Conservation (phyloP, 64 coral and sea anemone genomes). For the Montipora cactus region DNA sequence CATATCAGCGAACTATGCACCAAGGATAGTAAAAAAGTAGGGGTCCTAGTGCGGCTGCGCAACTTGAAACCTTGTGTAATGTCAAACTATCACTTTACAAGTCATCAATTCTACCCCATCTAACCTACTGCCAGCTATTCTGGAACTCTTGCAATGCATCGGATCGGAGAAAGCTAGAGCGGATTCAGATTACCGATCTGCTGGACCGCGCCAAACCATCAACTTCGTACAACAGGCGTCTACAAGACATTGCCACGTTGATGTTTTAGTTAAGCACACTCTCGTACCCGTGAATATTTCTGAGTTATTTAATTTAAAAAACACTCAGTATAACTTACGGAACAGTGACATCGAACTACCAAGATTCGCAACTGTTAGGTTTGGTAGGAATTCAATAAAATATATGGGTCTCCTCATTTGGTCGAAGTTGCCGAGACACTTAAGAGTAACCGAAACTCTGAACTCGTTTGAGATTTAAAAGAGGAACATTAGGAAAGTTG, state of each 20-base stretch:
- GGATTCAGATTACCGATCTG: no score
- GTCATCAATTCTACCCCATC: background rate
- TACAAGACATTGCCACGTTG: no score
- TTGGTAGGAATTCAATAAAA: conserved; percentile 4
- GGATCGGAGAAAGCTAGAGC: no score
- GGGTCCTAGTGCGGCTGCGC: conserved; percentile 45
- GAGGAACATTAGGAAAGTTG: conserved; percentile 29
- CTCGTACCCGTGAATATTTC: no score
- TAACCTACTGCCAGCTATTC: background rate
- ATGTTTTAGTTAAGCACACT: no score
- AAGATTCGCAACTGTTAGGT: background rate
- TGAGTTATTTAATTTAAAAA: no score
- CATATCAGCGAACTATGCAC: conserved; percentile 56
- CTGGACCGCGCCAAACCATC: no score
- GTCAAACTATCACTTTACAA: no score
- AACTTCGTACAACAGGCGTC: no score
- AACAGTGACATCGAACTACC: conserved; percentile 14
- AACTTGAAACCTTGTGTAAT: conserved; percentile 45
- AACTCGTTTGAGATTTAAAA: background rate
- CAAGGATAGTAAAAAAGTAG: conserved; percentile 61
- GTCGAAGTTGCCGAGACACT: conserved; percentile 6
- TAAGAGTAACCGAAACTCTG: background rate
- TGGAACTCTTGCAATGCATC: background rate
- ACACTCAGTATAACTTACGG: background rate
- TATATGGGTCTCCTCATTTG: conserved; percentile 17